These are phyloP conservation scores for Scaptomyza graminum DNA, from an alignment of 1,140 invertebrate species.

Conservation along the genomic window DNA sequence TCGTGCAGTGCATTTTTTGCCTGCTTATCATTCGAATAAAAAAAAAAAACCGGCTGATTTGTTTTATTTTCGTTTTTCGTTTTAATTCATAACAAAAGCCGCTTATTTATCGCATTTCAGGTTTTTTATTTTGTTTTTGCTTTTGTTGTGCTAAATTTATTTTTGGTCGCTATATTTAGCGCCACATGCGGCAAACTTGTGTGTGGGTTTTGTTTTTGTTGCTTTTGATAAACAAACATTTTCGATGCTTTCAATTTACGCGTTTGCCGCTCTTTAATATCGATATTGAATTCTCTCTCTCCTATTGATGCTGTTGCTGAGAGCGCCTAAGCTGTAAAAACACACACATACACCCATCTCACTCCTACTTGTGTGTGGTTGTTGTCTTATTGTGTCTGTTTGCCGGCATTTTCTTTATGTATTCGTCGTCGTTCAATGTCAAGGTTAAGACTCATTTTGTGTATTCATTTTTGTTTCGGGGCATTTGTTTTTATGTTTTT, in stretches of 20 bases:
- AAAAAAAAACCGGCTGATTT: constrained; percentile 45
- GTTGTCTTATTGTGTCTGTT: constrained; percentile 52
- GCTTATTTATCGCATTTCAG: constrained; percentile 53
- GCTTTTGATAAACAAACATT: constrained; percentile 55
- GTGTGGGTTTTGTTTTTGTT: constrained; percentile 27
- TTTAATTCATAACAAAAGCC: constrained; percentile 44
- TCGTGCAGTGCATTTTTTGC: constrained; percentile 16
- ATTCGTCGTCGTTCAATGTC: constrained; percentile 69
- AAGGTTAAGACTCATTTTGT: constrained; percentile 77
- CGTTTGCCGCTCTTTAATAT: constrained; percentile 48
- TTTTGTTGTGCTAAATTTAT: constrained; percentile 33
- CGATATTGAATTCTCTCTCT: constrained; percentile 13
- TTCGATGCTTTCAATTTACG: constrained; percentile 24
- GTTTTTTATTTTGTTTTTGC: constrained; percentile 24
- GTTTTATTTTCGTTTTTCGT: constrained; percentile 39
- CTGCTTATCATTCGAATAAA: constrained; percentile 41
- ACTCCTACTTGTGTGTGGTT: constrained; percentile 21
- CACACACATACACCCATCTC: constrained; percentile 15
- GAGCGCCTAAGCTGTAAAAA: constrained; percentile 11
- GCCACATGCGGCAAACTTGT: constrained; percentile 60
- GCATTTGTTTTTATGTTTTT: constrained; percentile 62
- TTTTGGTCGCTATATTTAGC: constrained; percentile 66
- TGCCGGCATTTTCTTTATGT: constrained; percentile 50
- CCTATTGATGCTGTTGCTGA: background rate
- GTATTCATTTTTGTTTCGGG: constrained; percentile 60